Base-by-base conservation (phyloP, 2,113 vertebrate species). In the Parus major region DNA sequence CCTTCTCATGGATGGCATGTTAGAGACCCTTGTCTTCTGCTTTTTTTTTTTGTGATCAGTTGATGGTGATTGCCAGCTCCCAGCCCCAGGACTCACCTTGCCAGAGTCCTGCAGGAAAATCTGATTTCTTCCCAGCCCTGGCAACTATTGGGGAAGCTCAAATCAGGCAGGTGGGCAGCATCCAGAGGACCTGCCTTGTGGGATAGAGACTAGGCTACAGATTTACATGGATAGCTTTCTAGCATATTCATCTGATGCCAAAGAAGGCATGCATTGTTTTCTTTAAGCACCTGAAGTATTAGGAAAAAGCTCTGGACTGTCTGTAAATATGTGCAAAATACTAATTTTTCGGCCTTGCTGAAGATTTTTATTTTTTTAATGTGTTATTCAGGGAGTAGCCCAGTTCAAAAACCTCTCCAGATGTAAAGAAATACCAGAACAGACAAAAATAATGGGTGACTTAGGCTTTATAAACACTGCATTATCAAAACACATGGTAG, bases 331-430 rank as follows among this genome's bases (percentile, higher is more conserved):
- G 11, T 59, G 36, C 41, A 92, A 93, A 91, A 46, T 42, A 78
- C 21, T 20, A 92, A 90, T 91, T 95, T 83, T 95, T 95, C 83
- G 93, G 27, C 64, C 63, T 35, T 33, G 47, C 64, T 87, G 63
- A 87, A 84, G 79, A 82, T n/a, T 36, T 46, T 47, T 24, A 20
- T 10, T 13, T 33, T 29, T 28, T 39, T 29, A 11, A 44, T 82
- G 60, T 81, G 39, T 92, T 95, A 92, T 80, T 91, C 60, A 88
- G 49, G 47, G 35, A 88, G 52, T 56, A 78, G 20, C 11, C 35
- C 68, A 75, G 83, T 80, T 65, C 11, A 47, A 52, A 88, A 88
- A 80, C 10, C 33, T 80, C 56, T 75, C 68, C 49, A 76, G 56
- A 80, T 75, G 22, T 61, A 78, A 87, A 92, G 47, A 88, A 90